Conservation (phyloP, 2,797 vertebrate genomes). For the Bradypodion pumilum region DNA sequence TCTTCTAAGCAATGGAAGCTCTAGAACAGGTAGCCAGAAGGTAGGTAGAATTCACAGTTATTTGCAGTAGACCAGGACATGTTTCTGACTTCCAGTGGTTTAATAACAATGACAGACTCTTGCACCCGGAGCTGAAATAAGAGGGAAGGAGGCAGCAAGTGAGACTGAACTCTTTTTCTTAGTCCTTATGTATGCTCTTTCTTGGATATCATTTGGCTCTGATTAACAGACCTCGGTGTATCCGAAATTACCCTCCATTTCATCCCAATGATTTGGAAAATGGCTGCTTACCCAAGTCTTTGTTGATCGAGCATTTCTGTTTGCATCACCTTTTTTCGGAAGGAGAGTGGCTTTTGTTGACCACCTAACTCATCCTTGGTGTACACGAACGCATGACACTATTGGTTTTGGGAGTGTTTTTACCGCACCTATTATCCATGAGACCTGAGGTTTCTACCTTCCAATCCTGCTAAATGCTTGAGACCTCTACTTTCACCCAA, state of each 20-base stretch:
- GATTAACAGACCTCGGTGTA: not conserved
- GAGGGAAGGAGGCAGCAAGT: no score
- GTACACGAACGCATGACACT: fast-evolving
- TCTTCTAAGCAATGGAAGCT: fast-evolving
- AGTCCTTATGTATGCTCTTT: no score
- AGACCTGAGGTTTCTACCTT: no score
- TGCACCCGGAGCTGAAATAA: not conserved
- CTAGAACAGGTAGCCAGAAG: not conserved
- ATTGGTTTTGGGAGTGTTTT: not conserved
- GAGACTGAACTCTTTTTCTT: no score
- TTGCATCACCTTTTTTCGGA: fast-evolving
- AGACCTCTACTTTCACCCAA: no score
- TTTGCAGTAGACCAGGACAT: not conserved
- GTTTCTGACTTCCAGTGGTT: not conserved
- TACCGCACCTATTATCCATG: no score
- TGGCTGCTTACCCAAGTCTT: fast-evolving
- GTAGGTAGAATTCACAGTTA: not conserved
- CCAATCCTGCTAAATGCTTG: no score
- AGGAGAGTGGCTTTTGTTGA: not conserved
- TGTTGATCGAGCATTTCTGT: fast-evolving
- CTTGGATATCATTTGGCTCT: no score
- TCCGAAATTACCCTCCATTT: no score
- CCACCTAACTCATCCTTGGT: not conserved
- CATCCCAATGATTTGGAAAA: no score
- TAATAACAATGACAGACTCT: not conserved